Percentiles rank a stretch among this genome's conserved stretches.
Conservation (phyloP, 1,140 invertebrate species). For the Aricia agestis region DNA sequence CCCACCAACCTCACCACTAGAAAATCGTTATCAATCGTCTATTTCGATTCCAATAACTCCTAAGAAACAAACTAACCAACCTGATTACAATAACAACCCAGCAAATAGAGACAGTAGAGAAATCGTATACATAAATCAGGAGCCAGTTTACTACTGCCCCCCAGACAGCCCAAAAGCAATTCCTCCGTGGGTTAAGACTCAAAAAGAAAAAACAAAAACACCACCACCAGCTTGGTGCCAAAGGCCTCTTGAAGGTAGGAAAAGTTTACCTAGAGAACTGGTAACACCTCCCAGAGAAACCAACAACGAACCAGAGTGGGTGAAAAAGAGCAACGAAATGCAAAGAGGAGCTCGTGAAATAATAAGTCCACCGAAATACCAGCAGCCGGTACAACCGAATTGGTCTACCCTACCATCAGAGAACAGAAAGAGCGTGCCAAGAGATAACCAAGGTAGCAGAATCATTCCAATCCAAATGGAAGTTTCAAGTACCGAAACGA, state of each 20-base stretch:
- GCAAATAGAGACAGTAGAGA: constrained; percentile 44
- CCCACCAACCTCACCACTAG: constrained; percentile 44
- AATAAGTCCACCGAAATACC: constrained; percentile 61
- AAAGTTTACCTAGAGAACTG: constrained; percentile 53
- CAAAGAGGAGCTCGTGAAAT: constrained; percentile 55
- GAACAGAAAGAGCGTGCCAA: constrained; percentile 65
- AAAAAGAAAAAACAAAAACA: constrained; percentile 70
- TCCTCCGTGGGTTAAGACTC: constrained; percentile 68
- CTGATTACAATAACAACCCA: constrained; percentile 49
- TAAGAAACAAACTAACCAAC: constrained; percentile 53
- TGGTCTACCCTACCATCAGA: constrained; percentile 69
- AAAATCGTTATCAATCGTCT: constrained; percentile 65
- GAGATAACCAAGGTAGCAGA: constrained; percentile 53
- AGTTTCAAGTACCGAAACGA: constrained; percentile 56
- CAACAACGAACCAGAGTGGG: constrained; percentile 65
- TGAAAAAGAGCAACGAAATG: constrained; percentile 63
- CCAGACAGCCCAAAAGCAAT: constrained; percentile 67
- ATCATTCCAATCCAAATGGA: constrained; percentile 74
- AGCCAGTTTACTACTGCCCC: constrained; percentile 62
- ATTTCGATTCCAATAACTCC: constrained; percentile 71
- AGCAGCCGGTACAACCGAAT: constrained; percentile 56
- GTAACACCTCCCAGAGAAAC: constrained; percentile 59
- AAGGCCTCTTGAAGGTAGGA: constrained; percentile 58
- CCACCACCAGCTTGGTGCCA: constrained; percentile 71
- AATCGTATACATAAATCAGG: constrained; percentile 59